Evolutionary conservation across 2,797 vertebrate genomes (phyloP).

Genomic region (Rhodeus uyekii): DNA sequence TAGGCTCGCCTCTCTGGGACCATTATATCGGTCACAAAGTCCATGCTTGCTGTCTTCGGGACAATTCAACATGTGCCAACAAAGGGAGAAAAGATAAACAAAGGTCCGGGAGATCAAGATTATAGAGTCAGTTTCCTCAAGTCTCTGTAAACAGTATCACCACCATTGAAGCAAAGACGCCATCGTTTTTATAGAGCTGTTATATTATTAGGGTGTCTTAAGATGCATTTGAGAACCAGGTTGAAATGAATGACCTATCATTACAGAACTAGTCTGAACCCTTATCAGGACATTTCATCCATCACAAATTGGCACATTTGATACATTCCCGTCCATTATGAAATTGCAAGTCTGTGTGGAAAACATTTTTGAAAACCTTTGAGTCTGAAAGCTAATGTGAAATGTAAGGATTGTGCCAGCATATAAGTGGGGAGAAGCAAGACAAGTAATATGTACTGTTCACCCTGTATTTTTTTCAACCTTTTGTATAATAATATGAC

Average conservation of each 20-base stretch:
- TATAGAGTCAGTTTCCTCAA: constrained; percentile 52
- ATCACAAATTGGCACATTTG: constrained; percentile 54
- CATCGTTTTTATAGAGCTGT: constrained; percentile 45
- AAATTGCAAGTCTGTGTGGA: constrained; percentile 57
- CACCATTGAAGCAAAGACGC: constrained; percentile 39
- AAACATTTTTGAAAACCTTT: constrained; percentile 49
- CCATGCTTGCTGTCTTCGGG: constrained; percentile 70
- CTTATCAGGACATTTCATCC: constrained; percentile 56
- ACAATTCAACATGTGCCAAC: constrained; percentile 76
- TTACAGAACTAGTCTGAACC: constrained; percentile 52
- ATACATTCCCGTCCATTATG: constrained; percentile 55
- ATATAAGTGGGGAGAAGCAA: constrained; percentile 1
- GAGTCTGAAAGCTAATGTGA: constrained; percentile 38
- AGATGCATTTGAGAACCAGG: constrained; percentile 47
- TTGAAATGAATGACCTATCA: constrained; percentile 57
- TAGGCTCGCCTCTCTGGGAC: constrained; percentile 67
- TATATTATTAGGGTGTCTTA: constrained; percentile 51
- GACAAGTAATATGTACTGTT: neutral
- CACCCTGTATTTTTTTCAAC: neutral
- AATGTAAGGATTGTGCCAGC: constrained; percentile 30
- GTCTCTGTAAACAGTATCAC: constrained; percentile 49
- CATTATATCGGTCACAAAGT: constrained; percentile 70
- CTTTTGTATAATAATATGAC: constrained; percentile 19
- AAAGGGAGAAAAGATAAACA: constrained; percentile 58
- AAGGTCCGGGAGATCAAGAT: constrained; percentile 55